These are phyloP conservation scores for Notothenia rossii DNA, from an alignment of 2,113 vertebrate species.

Conservation along the genomic window DNA sequence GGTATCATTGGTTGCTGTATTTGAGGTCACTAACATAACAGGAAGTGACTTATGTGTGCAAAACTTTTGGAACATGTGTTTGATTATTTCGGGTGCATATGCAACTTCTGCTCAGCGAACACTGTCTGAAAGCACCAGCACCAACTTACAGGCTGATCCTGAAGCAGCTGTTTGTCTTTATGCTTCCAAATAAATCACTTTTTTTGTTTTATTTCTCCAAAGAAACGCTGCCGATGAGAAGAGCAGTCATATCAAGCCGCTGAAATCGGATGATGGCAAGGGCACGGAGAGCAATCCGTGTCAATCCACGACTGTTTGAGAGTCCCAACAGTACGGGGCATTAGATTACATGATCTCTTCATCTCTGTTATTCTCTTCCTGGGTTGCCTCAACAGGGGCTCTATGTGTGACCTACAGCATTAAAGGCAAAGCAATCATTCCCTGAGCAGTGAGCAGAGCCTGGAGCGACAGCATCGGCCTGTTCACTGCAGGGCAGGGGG, in stretches of 20 bases:
- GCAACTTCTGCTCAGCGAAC: slow-evolving; percentile 2
- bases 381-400: slow-evolving; percentile 25
- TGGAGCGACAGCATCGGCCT: background rate
- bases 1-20: background rate
- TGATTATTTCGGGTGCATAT: background rate
- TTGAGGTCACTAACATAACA: background rate
- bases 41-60: background rate
- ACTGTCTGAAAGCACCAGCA: background rate
- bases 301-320: slow-evolving; percentile 42
- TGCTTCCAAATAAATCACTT: slow-evolving; percentile 10
- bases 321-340: slow-evolving; percentile 8
- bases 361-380: slow-evolving; percentile 45
- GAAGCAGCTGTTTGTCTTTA: slow-evolving; percentile 34
- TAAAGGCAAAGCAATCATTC: slow-evolving; percentile 64
- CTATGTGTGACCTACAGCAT: slow-evolving; percentile 53
- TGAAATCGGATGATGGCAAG: slow-evolving; percentile 49
- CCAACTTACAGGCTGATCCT: slow-evolving; percentile 21
- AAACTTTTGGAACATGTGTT: background rate
- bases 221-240: background rate
- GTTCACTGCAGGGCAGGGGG: too few species aligned
- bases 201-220: slow-evolving; percentile 38
- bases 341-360: slow-evolving; percentile 53
- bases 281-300: slow-evolving; percentile 44
- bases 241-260: slow-evolving; percentile 16
- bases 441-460: slow-evolving; percentile 2